Percentiles rank a stretch among this genome's conserved stretches.
These are phyloP conservation scores for Saguinus midas DNA, from an alignment of 2,113 vertebrate genomes.

Conservation along the genomic window DNA sequence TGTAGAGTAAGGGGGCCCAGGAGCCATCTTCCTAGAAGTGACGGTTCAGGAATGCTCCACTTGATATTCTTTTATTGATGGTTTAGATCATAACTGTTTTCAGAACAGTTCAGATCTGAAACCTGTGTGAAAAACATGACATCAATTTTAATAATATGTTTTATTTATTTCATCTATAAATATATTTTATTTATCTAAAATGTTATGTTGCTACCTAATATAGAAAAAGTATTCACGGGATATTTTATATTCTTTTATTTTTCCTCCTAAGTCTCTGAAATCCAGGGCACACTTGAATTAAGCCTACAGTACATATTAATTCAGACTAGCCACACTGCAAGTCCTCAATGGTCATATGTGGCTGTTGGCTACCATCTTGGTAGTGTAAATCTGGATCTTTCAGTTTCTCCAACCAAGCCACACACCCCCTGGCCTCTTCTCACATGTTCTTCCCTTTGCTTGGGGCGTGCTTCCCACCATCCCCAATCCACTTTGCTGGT, in stretches of 20 bases:
- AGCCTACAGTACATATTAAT: fast-evolving
- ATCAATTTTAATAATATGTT: background rate
- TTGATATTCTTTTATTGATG: no score
- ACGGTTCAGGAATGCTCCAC: background rate
- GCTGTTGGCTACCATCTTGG: background rate
- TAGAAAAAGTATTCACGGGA: background rate
- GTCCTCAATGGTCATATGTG: fast-evolving
- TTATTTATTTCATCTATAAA: background rate
- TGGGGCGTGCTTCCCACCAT: fast-evolving
- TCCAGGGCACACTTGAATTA: background rate
- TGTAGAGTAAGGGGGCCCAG: background rate
- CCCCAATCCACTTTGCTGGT: background rate
- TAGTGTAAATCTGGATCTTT: background rate
- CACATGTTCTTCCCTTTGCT: background rate
- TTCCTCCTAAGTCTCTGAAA: background rate
- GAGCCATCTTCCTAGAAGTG: background rate
- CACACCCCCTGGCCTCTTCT: background rate
- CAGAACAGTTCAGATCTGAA: no score
- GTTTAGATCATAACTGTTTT: no score
- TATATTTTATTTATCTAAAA: background rate
- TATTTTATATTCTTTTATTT: background rate
- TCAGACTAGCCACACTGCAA: background rate
- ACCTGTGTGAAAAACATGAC: background rate
- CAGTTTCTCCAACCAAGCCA: background rate
- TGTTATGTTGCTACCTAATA: background rate